Evolutionary conservation across 2,888 invertebrate species (phyloP).

Genomic region (Lepidocyrtoides sp.): DNA sequence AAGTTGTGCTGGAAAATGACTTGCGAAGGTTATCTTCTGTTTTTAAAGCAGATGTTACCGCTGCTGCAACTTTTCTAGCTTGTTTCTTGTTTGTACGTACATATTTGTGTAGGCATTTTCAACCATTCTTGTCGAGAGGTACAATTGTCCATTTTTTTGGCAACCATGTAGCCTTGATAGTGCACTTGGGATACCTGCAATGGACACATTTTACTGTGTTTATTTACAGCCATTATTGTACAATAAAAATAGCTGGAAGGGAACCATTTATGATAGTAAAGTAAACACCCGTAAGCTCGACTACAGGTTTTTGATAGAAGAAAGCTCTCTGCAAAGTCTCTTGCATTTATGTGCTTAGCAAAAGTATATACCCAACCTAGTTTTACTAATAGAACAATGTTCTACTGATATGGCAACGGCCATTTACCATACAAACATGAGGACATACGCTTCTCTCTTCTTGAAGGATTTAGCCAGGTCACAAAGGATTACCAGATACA

Average conservation of each 20-base stretch:
- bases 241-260: background rate
- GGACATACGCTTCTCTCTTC: slow-evolving; percentile 21
- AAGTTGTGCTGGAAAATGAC: too few species aligned
- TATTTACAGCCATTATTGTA: background rate
- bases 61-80: too few species aligned
- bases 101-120: too few species aligned
- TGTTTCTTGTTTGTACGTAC: too few species aligned
- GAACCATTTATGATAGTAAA: background rate
- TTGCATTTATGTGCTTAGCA: background rate
- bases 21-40: too few species aligned
- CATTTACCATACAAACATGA: background rate
- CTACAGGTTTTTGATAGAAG: background rate
- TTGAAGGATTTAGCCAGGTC: slow-evolving; percentile 34
- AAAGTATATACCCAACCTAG: background rate
- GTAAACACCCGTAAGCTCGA: background rate
- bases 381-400: background rate
- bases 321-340: background rate
- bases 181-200: background rate
- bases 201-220: background rate
- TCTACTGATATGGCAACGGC: background rate
- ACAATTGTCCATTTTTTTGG: background rate
- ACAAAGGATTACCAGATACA: slow-evolving; percentile 28
- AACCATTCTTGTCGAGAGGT: background rate
- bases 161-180: background rate
- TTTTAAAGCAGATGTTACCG: too few species aligned